A percentile compares a stretch with the other conserved stretches of the same genome.
Conservation (phyloP, 2,797 vertebrate genomes). For the Rhadinocentrus ornatus region DNA sequence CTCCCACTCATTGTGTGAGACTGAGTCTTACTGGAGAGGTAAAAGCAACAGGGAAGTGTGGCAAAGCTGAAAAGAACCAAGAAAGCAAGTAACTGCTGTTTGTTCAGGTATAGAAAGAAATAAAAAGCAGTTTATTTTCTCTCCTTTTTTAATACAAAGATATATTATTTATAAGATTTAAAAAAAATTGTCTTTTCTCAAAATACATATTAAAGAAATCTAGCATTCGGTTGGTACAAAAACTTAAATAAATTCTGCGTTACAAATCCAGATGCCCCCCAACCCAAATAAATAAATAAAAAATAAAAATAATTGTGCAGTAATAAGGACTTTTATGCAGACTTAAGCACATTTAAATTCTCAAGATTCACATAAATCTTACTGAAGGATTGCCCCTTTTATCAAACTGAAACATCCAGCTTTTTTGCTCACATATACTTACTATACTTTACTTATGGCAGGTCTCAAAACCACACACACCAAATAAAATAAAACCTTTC, state of each 20-base stretch:
- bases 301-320: too few relatives aligned
- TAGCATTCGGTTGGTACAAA: too few relatives aligned
- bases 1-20: constrained; percentile 61
- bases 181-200: not conserved
- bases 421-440: not conserved
- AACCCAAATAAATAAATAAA: too few relatives aligned
- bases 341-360: constrained; percentile 8
- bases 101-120: constrained; percentile 11
- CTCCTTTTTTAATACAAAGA: not conserved
- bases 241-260: not conserved
- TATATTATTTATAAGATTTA: not conserved
- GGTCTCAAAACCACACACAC: constrained; percentile 1
- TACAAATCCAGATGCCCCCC: not conserved
- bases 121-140: not conserved
- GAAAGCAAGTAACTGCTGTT: constrained; percentile 23
- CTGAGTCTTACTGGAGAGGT: constrained; percentile 43
- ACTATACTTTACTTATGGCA: not conserved
- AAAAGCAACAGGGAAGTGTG: constrained; percentile 31
- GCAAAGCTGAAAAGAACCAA: constrained; percentile 25
- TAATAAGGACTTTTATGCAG: not conserved
- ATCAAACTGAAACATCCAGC: not conserved
- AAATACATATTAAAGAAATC: not conserved
- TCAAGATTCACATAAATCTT: constrained; percentile 3
- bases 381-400: not conserved
- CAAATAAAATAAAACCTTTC: not conserved